Evolutionary conservation across 2,113 vertebrate species (phyloP).

Genomic region (Leiothrix lutea): DNA sequence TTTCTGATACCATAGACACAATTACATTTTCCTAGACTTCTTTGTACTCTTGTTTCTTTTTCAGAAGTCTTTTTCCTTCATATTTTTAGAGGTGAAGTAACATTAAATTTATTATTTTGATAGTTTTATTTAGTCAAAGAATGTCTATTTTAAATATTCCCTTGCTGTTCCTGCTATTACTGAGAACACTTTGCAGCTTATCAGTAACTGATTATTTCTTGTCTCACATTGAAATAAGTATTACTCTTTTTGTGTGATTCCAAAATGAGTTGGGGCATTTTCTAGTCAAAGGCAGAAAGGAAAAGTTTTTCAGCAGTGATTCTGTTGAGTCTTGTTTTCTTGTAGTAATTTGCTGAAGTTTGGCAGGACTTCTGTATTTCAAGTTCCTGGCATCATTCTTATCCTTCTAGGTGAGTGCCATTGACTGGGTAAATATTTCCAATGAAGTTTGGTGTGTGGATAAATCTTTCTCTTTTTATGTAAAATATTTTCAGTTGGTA

Average conservation of each 20-base stretch:
- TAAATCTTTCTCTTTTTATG: neutral
- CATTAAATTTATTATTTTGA: neutral
- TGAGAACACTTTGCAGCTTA: neutral
- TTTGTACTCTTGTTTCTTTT: neutral
- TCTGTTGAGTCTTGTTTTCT: neutral
- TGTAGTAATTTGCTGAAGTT: neutral
- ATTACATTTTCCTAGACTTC: neutral
- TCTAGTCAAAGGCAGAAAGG: neutral
- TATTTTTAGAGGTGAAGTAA: neutral
- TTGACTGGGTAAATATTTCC: neutral
- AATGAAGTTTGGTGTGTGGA: fast-evolving
- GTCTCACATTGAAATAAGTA: neutral
- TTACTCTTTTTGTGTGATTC: neutral
- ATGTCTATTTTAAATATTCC: neutral
- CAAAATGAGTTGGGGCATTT: neutral
- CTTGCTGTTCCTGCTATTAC: neutral
- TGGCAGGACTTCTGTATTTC: neutral
- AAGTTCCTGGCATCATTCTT: neutral
- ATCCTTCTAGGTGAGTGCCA: neutral
- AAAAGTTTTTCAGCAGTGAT: neutral
- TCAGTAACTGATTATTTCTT: neutral
- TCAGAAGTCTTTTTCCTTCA: neutral
- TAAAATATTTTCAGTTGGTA: neutral
- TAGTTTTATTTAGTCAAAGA: neutral
- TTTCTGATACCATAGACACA: fast-evolving